Conservation (phyloP, 2,113 vertebrate genomes). For the Chaetops frenatus region DNA sequence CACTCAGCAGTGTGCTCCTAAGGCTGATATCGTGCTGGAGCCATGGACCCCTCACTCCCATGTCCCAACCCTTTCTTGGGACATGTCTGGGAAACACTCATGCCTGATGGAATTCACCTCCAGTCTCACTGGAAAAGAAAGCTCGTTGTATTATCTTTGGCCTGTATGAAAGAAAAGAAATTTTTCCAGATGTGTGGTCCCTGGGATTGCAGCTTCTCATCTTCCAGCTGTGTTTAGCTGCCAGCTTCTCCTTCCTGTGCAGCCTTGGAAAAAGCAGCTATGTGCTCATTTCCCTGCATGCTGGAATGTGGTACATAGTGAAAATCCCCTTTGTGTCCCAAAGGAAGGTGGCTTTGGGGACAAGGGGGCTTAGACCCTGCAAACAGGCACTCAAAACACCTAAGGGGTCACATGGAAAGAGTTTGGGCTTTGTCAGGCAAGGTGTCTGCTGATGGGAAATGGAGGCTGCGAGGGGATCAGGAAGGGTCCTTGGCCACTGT, state of each 20-base stretch:
- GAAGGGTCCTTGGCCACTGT: neutral
- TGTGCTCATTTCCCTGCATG: neutral
- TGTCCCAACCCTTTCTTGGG: neutral
- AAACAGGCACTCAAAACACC: neutral
- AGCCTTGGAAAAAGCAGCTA: neutral
- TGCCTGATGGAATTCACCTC: neutral
- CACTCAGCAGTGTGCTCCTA: neutral
- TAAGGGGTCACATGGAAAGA: neutral
- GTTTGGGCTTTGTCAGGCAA: neutral
- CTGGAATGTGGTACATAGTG: neutral
- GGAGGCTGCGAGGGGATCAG: neutral
- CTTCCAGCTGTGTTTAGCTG: neutral
- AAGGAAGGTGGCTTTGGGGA: neutral
- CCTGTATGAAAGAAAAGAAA: neutral
- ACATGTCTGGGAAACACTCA: neutral
- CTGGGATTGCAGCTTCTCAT: neutral
- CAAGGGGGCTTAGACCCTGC: neutral
- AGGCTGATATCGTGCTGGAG: neutral
- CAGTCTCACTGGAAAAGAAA: neutral
- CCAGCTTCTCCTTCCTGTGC: neutral
- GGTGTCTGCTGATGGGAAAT: neutral
- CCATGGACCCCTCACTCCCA: no score
- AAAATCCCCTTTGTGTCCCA: neutral
- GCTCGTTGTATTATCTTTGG: neutral
- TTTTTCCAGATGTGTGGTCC: neutral